These are phyloP conservation scores for Mimumesa dahlbomi DNA, from an alignment of 2,888 invertebrate species.

Conservation along the genomic window DNA sequence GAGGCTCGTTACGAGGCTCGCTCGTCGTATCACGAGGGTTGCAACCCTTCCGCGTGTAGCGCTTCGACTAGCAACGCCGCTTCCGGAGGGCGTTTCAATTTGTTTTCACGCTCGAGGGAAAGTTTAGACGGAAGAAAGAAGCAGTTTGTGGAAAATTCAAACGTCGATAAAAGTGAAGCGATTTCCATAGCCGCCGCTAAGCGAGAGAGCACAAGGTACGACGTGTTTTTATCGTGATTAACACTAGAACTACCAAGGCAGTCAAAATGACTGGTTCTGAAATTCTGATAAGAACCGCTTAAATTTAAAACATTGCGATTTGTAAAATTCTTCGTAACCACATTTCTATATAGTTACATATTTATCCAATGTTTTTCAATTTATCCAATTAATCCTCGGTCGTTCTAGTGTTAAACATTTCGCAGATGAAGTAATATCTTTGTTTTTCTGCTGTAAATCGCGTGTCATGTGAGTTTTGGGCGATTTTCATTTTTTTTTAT, in stretches of 20 bases:
- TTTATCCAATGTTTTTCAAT: too few species aligned
- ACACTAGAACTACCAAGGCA: too few species aligned
- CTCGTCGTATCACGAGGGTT: conserved; percentile 40
- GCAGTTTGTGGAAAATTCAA: conserved; percentile 29
- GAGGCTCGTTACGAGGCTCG: not conserved
- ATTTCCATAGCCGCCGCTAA: conserved; percentile 19
- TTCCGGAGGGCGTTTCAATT: not conserved
- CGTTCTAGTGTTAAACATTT: too few species aligned
- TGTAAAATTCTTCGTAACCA: too few species aligned
- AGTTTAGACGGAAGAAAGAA: conserved; percentile 51
- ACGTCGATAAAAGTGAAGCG: conserved; percentile 28
- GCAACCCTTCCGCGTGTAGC: not conserved
- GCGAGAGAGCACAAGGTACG: conserved; percentile 58
- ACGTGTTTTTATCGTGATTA: too few species aligned
- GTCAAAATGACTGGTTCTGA: too few species aligned
- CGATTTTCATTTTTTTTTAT: too few species aligned
- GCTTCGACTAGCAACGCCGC: not conserved
- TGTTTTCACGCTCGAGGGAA: conserved; percentile 44
- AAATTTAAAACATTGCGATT: too few species aligned
- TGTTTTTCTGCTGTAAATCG: not conserved
- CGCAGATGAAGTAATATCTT: too few species aligned
- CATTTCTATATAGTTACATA: not conserved
- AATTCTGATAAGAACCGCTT: too few species aligned
- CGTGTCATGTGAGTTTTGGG: too few species aligned
- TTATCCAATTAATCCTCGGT: too few species aligned